phyloP scores from a whole-genome alignment of 2,797 vertebrate genomes.

The Numenius phaeopus region DNA sequence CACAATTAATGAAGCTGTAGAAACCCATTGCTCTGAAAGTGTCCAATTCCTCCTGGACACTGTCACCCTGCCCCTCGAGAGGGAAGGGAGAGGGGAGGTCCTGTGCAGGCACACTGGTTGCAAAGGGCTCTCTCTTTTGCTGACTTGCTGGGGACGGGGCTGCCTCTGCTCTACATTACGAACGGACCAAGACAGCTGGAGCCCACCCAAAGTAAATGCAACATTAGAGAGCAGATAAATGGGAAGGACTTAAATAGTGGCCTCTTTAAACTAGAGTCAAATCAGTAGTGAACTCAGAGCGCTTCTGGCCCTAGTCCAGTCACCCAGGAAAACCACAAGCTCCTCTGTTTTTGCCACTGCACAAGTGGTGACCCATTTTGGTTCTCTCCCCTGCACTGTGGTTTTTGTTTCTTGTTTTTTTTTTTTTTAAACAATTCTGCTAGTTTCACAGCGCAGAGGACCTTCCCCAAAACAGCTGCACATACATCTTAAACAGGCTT shows the following conservation, averaged over 20 bases:
- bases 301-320: not conserved
- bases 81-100: not conserved
- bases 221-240: conserved; percentile 34
- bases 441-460: not conserved
- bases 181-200: conserved; percentile 43
- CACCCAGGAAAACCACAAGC: conserved; percentile 14
- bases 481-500: not conserved
- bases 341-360: not conserved
- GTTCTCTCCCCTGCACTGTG: not conserved
- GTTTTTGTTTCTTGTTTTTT: not conserved
- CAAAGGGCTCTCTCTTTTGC: not conserved
- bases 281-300: conserved; percentile 25
- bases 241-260: conserved; percentile 47
- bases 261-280: conserved; percentile 21
- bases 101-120: not conserved
- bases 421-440: not conserved
- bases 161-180: conserved; percentile 11
- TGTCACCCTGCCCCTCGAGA: not conserved
- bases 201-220: conserved; percentile 59
- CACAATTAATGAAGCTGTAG: not conserved
- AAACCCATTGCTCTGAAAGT: not conserved
- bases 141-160: not conserved
- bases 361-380: not conserved
- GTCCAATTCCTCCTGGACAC: not conserved
- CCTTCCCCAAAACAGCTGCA: not conserved